phyloP scores from a whole-genome alignment of 2,797 vertebrate species.

The Hemibagrus guttatus region DNA sequence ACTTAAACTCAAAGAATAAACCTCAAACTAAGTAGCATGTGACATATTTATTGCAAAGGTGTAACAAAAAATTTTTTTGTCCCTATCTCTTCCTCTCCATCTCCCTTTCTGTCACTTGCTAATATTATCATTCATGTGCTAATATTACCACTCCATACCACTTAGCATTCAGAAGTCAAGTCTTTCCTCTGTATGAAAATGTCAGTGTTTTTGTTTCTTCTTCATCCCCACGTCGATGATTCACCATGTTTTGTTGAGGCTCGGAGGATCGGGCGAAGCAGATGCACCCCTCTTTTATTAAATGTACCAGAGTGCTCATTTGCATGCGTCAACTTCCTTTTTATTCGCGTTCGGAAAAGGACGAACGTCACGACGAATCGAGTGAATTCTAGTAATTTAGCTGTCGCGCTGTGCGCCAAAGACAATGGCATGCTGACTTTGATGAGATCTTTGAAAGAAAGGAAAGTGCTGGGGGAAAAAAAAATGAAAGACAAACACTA shows the following conservation, averaged over 20 bases:
- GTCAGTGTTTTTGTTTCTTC: conserved; percentile 43
- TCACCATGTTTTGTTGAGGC: conserved; percentile 11
- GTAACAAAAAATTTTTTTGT: not conserved
- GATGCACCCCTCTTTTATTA: conserved; percentile 25
- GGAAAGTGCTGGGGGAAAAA: not conserved
- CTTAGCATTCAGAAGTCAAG: conserved; percentile 29
- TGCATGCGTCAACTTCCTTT: conserved; percentile 26
- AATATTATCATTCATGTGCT: conserved; percentile 19
- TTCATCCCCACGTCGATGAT: conserved; percentile 38
- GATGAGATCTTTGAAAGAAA: conserved; percentile 33
- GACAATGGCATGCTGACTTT: conserved; percentile 34
- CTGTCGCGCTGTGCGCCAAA: conserved; percentile 37
- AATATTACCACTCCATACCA: conserved; percentile 20
- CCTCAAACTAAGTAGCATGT: not conserved
- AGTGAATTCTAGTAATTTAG: conserved; percentile 42
- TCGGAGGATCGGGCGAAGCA: conserved; percentile 20
- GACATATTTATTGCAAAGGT: not conserved
- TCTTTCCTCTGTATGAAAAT: conserved; percentile 22
- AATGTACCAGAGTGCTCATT: conserved; percentile 20
- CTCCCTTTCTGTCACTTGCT: not conserved
- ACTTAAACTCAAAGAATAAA: no score
- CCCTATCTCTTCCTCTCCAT: not conserved
- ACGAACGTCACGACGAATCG: conserved; percentile 33
- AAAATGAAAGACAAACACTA: not conserved
- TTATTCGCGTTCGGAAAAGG: conserved; percentile 21